Evolutionary conservation across 2,113 vertebrate species (phyloP), one percentile per base, ranked within the genome.

Genomic region (Hippocampus guttulatus): DNA sequence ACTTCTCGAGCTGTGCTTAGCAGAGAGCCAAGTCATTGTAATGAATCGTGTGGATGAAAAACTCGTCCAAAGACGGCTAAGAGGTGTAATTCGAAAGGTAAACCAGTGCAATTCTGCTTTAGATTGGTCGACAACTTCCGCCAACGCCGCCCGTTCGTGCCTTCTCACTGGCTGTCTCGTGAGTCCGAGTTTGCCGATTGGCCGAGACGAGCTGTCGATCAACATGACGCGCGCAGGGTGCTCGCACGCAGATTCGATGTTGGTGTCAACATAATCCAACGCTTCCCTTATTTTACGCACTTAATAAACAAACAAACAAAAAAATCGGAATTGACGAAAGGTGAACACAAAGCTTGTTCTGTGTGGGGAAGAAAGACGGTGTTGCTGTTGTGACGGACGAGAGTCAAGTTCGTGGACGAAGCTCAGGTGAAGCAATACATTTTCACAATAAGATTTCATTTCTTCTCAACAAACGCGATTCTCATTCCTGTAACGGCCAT

Each of bases 171-270:
- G 85, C 73, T 75, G 33, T 2, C 0, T 6, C 9, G 8, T 6
- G 3, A 2, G 27, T 11, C 63, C 5, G 1, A 8, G 20, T 40
- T 47, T 41, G 5, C 30, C 72, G 82, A 90, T 91, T 92, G 89
- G 90, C 43, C 68, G 16, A 0, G 0, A 1, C 3, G 3, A 3
- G 45, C 63, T 68, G 84, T 84, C 91, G 71, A 2, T 91, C 84
- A 87, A 4, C 23, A 1, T 68, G 71, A 82, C 57, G 40, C 45
- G 57, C 68, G 68, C 60, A 25, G 18, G 9, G 45, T 52, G 68
- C 58, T 5, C 18, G 18, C 51, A 21, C 51, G 20, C 49, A 5
- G 49, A 54, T 11, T 27, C 27, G 7, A 33, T 33, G 58, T 23
- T 20, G 33, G 15, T n/a, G 55, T 58, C 25, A 61, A 33, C 30